Conservation (phyloP, 2,113 vertebrate genomes). For the Cranoglanis bouderius region DNA sequence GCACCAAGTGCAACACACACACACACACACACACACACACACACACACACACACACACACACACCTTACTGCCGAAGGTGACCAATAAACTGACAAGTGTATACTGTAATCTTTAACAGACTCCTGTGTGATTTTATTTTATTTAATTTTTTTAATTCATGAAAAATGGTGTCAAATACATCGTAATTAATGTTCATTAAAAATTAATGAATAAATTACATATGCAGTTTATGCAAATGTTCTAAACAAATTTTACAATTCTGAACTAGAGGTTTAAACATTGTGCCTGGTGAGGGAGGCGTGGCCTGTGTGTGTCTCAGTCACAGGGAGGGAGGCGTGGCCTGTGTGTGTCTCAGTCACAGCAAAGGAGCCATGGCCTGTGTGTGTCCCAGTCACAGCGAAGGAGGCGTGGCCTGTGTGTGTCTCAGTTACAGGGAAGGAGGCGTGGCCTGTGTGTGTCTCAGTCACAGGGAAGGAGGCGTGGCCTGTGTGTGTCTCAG, state of each 20-base stretch:
- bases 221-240: background rate
- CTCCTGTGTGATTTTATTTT: conserved; percentile 52
- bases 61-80: conserved; percentile 63
- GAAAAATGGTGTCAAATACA: background rate
- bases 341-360: background rate
- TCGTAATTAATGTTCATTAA: background rate
- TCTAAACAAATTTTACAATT: background rate
- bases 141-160: background rate
- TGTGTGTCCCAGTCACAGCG: background rate
- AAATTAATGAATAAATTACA: background rate
- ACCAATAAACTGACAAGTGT: conserved; percentile 71
- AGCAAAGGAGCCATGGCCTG: too few relatives aligned
- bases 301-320: background rate
- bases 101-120: conserved; percentile 30
- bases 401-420: background rate
- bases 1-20: conserved; percentile 55
- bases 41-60: conserved; percentile 49
- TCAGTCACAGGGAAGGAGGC: background rate
- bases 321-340: background rate
- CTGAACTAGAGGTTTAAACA: background rate
- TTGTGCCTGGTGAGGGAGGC: background rate
- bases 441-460: background rate
- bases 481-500: background rate
- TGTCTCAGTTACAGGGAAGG: background rate
- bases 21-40: conserved; percentile 60